These are phyloP conservation scores for Neogale vison DNA, from an alignment of 2,113 vertebrate genomes.

Conservation along the genomic window DNA sequence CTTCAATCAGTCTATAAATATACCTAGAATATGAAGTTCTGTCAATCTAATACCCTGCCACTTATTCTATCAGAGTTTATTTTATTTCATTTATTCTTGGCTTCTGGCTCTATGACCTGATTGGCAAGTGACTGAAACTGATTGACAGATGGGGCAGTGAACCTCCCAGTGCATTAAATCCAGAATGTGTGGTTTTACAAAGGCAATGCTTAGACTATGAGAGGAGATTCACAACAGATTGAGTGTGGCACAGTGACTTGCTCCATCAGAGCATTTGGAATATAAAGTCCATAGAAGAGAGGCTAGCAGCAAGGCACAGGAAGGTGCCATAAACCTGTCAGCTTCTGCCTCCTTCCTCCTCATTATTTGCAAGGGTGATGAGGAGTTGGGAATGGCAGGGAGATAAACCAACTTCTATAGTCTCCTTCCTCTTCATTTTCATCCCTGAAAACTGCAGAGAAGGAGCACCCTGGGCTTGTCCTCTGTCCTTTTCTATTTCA, in stretches of 20 bases:
- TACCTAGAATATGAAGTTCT: background rate
- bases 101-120: constrained; percentile 49
- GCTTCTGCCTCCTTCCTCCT: background rate
- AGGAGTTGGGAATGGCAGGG: background rate
- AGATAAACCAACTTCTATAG: background rate
- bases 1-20: constrained; percentile 1
- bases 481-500: background rate
- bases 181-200: constrained; percentile 43
- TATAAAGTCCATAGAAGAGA: background rate
- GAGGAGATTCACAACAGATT: background rate
- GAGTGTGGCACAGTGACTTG: too few species aligned
- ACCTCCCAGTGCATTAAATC: background rate
- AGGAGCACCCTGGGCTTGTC: background rate
- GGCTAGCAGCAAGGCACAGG: background rate
- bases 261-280: background rate
- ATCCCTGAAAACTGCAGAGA: background rate
- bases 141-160: constrained; percentile 50
- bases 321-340: background rate
- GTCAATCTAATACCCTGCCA: background rate
- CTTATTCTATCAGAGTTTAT: background rate
- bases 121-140: constrained; percentile 53
- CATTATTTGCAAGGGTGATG: background rate
- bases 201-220: background rate
- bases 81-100: background rate
- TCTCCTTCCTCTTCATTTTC: background rate